These are phyloP conservation scores for Romanogobio albipinnatus DNA, from an alignment of 2,113 vertebrate species.

Conservation along the genomic window DNA sequence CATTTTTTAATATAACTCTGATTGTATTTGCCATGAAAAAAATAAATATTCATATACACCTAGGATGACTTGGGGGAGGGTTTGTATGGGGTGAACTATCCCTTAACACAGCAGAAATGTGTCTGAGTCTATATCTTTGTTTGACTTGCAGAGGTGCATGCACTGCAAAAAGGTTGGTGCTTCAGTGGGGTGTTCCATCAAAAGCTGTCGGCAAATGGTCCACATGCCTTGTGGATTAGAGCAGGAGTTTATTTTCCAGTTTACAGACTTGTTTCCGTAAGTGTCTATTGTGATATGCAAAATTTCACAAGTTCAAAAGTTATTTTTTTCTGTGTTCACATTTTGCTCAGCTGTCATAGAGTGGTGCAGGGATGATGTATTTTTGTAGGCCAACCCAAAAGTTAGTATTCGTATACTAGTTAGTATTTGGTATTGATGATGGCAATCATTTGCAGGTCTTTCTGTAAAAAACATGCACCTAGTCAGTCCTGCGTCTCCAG, in stretches of 20 bases:
- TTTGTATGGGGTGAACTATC: neutral
- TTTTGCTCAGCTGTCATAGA: too few species aligned
- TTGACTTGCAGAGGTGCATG: conserved; percentile 78
- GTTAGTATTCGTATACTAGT: too few species aligned
- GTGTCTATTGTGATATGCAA: conserved; percentile 53
- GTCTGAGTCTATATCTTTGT: conserved; percentile 1
- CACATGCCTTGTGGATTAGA: conserved; percentile 91
- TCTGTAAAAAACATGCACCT: conserved; percentile 87
- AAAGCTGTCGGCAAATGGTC: conserved; percentile 85
- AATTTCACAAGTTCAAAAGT: neutral
- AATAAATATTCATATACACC: too few species aligned
- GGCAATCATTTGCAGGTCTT: conserved; percentile 79
- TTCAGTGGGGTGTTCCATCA: conserved; percentile 86
- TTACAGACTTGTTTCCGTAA: conserved; percentile 88
- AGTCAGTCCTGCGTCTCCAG: conserved; percentile 75
- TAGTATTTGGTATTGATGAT: neutral
- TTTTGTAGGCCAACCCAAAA: too few species aligned
- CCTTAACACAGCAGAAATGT: neutral
- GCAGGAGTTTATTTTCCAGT: conserved; percentile 88
- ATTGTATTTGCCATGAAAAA: too few species aligned
- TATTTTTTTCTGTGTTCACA: too few species aligned
- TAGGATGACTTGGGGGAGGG: too few species aligned
- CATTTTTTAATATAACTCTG: too few species aligned
- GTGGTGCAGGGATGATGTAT: too few species aligned
- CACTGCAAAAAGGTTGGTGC: conserved; percentile 88